These are phyloP conservation scores for Monomorium pharaonis DNA, from an alignment of 1,140 invertebrate species.

Conservation along the genomic window DNA sequence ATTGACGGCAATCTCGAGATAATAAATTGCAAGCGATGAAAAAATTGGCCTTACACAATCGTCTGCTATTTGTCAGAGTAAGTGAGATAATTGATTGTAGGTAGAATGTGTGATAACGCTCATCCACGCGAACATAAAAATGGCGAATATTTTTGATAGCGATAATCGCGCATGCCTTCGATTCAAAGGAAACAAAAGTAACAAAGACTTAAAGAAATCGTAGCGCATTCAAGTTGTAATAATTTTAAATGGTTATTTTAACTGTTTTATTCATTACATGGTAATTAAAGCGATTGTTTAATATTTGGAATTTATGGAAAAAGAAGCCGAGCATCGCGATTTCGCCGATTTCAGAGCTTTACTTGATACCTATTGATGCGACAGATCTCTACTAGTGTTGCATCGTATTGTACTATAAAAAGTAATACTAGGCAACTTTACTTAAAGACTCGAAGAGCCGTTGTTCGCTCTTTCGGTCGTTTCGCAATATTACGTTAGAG, in stretches of 20 bases:
- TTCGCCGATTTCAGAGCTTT: conserved; percentile 63
- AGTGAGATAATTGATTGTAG: background rate
- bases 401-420: conserved; percentile 16
- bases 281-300: background rate
- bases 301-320: background rate
- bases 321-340: background rate
- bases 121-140: background rate
- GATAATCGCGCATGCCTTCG: background rate
- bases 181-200: background rate
- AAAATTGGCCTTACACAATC: conserved; percentile 28
- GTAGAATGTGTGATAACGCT: conserved; percentile 5
- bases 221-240: conserved; percentile 11
- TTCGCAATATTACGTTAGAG: conserved; percentile 27
- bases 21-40: conserved; percentile 4
- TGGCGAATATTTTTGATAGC: conserved; percentile 47
- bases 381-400: conserved; percentile 24
- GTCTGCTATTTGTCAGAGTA: conserved; percentile 16
- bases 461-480: background rate
- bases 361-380: conserved; percentile 39
- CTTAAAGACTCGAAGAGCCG: conserved; percentile 16
- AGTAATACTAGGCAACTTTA: background rate
- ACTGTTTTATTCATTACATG: background rate
- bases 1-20: background rate
- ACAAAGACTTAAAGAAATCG: background rate
- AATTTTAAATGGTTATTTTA: background rate